Conservation (phyloP, 2,888 invertebrate genomes). For the Meloe dianella region DNA sequence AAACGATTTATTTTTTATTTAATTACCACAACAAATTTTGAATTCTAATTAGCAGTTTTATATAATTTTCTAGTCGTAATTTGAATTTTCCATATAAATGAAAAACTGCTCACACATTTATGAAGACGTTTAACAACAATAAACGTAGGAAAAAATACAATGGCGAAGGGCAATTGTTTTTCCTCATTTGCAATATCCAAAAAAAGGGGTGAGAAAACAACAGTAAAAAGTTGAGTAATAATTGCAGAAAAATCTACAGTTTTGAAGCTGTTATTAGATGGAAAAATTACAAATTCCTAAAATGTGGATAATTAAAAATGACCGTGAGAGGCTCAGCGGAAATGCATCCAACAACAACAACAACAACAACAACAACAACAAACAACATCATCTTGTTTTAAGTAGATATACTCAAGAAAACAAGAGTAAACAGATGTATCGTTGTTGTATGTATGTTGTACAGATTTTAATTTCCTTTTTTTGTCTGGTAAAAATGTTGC, state of each 20-base stretch:
- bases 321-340: not conserved
- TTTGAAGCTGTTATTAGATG: not conserved
- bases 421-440: constrained; percentile 8
- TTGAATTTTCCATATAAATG: not conserved
- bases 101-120: not conserved
- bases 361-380: not conserved
- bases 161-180: not conserved
- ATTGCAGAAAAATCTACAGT: not conserved
- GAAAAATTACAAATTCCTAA: constrained; percentile 17
- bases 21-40: too few relatives aligned
- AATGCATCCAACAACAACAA: constrained; percentile 13
- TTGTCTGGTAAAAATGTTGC: constrained; percentile 10
- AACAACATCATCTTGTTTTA: not conserved
- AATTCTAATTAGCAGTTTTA: too few relatives aligned
- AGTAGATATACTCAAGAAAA: not conserved
- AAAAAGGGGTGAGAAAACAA: too few relatives aligned
- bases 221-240: not conserved
- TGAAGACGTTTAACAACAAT: not conserved
- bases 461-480: constrained; percentile 15
- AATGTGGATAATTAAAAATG: not conserved
- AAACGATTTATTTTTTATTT: not conserved
- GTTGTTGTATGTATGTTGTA: constrained; percentile 3
- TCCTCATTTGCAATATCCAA: not conserved
- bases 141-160: not conserved
- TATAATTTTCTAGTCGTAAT: not conserved